Evolutionary conservation across 2,888 invertebrate genomes (phyloP).

Genomic region (Dorcus parallelipipedus): DNA sequence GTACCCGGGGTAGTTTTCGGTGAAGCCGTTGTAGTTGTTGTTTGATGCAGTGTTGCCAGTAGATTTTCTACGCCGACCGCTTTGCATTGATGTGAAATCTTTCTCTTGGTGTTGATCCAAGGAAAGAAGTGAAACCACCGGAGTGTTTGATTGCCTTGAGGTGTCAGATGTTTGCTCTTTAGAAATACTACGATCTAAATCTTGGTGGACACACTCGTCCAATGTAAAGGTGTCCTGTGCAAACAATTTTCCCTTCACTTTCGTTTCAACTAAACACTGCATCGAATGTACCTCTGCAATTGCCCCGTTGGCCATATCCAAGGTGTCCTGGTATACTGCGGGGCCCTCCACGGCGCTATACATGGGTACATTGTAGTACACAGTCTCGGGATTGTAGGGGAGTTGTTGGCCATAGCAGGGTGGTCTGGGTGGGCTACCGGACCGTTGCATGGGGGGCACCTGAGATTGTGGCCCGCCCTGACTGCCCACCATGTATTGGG

Average conservation of each 20-base stretch:
- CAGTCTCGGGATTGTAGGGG: slow-evolving; percentile 26
- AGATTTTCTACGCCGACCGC: slow-evolving; percentile 39
- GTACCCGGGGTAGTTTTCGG: neutral
- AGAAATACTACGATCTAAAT: slow-evolving; percentile 6
- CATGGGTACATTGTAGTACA: slow-evolving; percentile 42
- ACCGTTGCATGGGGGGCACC: slow-evolving; percentile 32
- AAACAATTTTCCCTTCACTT: neutral
- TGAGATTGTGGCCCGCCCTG: slow-evolving; percentile 30
- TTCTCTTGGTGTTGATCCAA: slow-evolving; percentile 46
- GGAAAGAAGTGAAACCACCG: slow-evolving; percentile 44
- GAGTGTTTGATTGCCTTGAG: slow-evolving; percentile 40
- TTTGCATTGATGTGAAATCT: slow-evolving; percentile 45
- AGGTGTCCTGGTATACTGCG: slow-evolving; percentile 34
- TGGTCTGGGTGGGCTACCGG: slow-evolving; percentile 35
- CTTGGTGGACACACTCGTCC: slow-evolving; percentile 13
- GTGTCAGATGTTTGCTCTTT: slow-evolving; percentile 7
- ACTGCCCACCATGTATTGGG: slow-evolving; percentile 36
- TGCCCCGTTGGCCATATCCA: slow-evolving; percentile 37
- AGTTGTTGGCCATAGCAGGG: slow-evolving; percentile 33
- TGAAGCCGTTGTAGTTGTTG: slow-evolving; percentile 18
- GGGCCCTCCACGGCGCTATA: slow-evolving; percentile 39
- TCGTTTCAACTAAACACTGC: neutral
- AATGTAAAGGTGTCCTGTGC: slow-evolving; percentile 12
- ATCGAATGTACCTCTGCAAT: slow-evolving; percentile 36
- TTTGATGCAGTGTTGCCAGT: slow-evolving; percentile 4